Percentiles rank a stretch among this genome's conserved stretches.
phyloP scores from a whole-genome alignment of 2,888 invertebrate genomes.

The Trilocha varians region DNA sequence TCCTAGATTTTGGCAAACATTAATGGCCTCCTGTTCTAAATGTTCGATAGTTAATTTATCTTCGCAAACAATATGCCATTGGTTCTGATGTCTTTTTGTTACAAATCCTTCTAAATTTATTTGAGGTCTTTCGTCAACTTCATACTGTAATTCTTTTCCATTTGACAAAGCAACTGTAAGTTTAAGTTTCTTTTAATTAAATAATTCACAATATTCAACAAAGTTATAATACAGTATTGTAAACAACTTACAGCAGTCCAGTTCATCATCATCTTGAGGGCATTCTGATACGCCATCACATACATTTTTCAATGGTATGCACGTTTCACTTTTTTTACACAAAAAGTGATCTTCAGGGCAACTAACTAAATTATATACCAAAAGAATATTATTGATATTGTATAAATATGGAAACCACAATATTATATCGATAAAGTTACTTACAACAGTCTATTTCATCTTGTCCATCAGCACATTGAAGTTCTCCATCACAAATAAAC shows the following conservation, averaged over 20 bases:
- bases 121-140: constrained; percentile 75
- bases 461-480: constrained; percentile 81
- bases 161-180: constrained; percentile 79
- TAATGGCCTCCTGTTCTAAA: constrained; percentile 62
- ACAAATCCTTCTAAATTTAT: constrained; percentile 76
- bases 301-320: constrained; percentile 72
- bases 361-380: constrained; percentile 48
- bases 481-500: constrained; percentile 81
- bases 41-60: constrained; percentile 50
- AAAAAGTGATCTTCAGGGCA: constrained; percentile 75
- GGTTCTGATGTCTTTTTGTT: constrained; percentile 72
- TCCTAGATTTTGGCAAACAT: constrained; percentile 79
- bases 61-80: constrained; percentile 79
- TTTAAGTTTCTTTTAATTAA: neutral
- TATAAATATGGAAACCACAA: no score
- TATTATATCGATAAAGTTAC: constrained; percentile 24
- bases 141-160: constrained; percentile 73
- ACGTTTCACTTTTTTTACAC: constrained; percentile 77
- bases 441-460: constrained; percentile 84
- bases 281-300: constrained; percentile 81
- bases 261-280: constrained; percentile 81
- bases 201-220: neutral
- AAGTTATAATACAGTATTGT: neutral
- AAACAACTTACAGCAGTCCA: constrained; percentile 79
- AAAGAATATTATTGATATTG: neutral